Percentiles rank a stretch among this genome's conserved stretches.
Evolutionary conservation across 92 coral and sea anemone species (phyloP).

Genomic region (Epizoanthus scotinus): DNA sequence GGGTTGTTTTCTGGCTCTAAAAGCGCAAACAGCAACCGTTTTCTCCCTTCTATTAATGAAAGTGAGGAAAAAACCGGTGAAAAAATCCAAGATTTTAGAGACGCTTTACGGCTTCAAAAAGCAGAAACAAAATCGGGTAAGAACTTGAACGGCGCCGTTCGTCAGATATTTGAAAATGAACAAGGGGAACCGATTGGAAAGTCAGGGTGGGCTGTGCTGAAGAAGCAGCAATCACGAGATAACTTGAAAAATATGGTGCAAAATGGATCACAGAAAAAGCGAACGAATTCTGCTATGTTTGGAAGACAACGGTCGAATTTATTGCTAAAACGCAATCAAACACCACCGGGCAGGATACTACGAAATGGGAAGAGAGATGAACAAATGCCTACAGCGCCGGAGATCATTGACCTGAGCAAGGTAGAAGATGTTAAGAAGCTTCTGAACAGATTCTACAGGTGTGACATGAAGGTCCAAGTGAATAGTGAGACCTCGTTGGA

Average conservation of each 20-base stretch:
- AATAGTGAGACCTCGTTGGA: neutral
- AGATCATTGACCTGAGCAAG: slow-evolving; percentile 10
- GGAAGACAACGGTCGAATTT: neutral
- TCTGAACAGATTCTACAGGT: slow-evolving; percentile 13
- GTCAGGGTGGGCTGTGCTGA: slow-evolving; percentile 4
- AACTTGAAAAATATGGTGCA: neutral
- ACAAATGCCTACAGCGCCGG: neutral
- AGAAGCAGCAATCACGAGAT: neutral
- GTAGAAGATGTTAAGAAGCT: slow-evolving; percentile 5
- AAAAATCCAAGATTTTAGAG: slow-evolving; percentile 16
- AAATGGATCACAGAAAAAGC: neutral
- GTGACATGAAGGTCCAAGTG: slow-evolving; percentile 19
- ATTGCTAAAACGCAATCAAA: slow-evolving; percentile 1
- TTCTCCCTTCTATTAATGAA: slow-evolving; percentile 16
- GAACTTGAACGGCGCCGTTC: slow-evolving; percentile 6
- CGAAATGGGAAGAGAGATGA: slow-evolving; percentile 8
- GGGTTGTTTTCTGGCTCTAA: neutral
- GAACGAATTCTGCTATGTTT: slow-evolving; percentile 10
- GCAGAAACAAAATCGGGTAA: neutral
- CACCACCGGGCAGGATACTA: neutral
- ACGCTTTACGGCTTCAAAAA: neutral
- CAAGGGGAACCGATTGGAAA: too few relatives aligned
- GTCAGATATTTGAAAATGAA: neutral
- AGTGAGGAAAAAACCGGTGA: slow-evolving; percentile 13
- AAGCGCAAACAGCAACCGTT: slow-evolving; percentile 9